Evolutionary conservation across 2,113 vertebrate species (phyloP).

Genomic region (Stigmatopora nigra): DNA sequence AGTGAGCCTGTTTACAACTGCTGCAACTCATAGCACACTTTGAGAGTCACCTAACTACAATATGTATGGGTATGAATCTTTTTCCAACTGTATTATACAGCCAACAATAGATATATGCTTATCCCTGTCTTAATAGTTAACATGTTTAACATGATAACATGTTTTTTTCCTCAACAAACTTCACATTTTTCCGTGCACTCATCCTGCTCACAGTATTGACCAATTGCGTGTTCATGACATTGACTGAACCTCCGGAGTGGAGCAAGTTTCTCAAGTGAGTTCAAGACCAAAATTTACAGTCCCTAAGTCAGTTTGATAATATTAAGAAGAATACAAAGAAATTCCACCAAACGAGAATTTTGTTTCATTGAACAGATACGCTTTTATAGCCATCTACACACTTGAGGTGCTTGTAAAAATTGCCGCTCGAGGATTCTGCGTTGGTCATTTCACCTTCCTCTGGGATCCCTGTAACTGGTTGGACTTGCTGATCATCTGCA

Average conservation of each 20-base stretch:
- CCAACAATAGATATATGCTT: no score
- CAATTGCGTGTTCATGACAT: slow-evolving; percentile 96
- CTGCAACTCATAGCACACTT: no score
- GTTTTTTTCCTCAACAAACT: slow-evolving; percentile 72
- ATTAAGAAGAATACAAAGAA: no score
- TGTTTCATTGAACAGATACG: slow-evolving; percentile 68
- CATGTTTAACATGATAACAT: no score
- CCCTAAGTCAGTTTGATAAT: no score
- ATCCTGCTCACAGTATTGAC: slow-evolving; percentile 96
- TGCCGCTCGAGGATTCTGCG: slow-evolving; percentile 84
- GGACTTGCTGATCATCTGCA: slow-evolving; percentile 95
- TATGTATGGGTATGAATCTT: no score
- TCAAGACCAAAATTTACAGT: neutral
- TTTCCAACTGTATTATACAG: no score
- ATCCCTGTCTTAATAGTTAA: no score
- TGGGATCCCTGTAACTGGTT: slow-evolving; percentile 97
- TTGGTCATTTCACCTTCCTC: slow-evolving; percentile 88
- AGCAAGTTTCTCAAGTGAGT: slow-evolving; percentile 90
- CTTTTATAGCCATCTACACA: slow-evolving; percentile 91
- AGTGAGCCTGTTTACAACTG: no score
- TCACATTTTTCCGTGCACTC: slow-evolving; percentile 90
- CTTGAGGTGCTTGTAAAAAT: slow-evolving; percentile 89
- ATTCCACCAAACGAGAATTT: neutral
- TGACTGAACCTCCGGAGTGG: slow-evolving; percentile 88
- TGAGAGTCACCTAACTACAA: no score